Conservation (phyloP, 2,888 invertebrate genomes). For the Mythimna loreyi region DNA sequence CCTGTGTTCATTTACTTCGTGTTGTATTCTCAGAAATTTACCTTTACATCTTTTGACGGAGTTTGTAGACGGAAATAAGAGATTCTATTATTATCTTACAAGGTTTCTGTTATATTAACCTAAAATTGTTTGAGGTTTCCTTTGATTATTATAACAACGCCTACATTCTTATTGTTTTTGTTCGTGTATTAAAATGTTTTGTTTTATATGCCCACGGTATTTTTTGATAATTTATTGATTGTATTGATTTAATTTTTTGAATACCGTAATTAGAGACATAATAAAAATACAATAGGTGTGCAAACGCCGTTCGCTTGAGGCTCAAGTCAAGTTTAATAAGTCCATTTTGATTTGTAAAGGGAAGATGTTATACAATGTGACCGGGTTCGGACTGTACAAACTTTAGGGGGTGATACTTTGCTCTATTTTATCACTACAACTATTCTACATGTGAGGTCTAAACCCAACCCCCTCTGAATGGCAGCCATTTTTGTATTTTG, state of each 20-base stretch:
- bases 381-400: too few relatives aligned
- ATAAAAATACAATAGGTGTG: too few relatives aligned
- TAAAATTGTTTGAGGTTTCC: slow-evolving; percentile 7
- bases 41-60: slow-evolving; percentile 11
- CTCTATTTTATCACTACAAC: too few relatives aligned
- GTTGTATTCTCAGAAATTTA: neutral
- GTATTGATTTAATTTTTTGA: neutral
- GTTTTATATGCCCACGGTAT: neutral
- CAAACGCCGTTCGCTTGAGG: too few relatives aligned
- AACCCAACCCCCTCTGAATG: too few relatives aligned
- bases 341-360: neutral
- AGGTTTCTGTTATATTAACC: slow-evolving; percentile 5
- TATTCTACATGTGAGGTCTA: too few relatives aligned
- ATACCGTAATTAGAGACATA: too few relatives aligned
- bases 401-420: too few relatives aligned
- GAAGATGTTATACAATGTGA: neutral
- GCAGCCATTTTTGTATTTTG: too few relatives aligned
- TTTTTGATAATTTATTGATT: neutral
- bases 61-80: slow-evolving; percentile 38
- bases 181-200: neutral
- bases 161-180: neutral
- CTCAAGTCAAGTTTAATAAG: too few relatives aligned
- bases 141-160: slow-evolving; percentile 3
- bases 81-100: slow-evolving; percentile 8
- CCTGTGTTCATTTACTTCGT: neutral